A percentile compares a stretch with the other conserved stretches of the same genome.
phyloP scores from a whole-genome alignment of 2,888 invertebrate species.

The Tuta absoluta region DNA sequence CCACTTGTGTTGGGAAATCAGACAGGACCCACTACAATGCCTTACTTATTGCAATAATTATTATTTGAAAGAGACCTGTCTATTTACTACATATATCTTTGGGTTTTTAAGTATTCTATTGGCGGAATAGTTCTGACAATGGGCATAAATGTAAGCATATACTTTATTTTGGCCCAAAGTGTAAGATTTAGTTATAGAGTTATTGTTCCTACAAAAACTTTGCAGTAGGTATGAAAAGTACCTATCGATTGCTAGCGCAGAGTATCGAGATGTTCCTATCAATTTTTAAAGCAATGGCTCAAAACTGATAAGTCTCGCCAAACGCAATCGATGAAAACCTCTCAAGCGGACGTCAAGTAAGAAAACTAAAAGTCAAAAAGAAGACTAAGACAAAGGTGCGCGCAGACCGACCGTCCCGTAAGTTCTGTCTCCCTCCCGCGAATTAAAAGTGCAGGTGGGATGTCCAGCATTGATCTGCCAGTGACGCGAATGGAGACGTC shows the following conservation, averaged over 20 bases:
- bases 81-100: background rate
- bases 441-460: conserved; percentile 75
- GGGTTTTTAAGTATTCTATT: background rate
- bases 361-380: conserved; percentile 29
- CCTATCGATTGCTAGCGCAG: no score
- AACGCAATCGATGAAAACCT: conserved; percentile 10
- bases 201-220: no score
- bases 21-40: conserved; percentile 31
- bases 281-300: no score
- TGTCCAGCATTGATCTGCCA: conserved; percentile 78
- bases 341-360: background rate
- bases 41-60: conserved; percentile 29
- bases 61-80: background rate
- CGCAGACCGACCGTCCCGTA: conserved; percentile 32
- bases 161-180: no score
- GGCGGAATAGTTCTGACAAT: no score
- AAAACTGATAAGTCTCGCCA: no score
- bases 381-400: conserved; percentile 44
- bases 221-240: no score
- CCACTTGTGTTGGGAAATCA: conserved; percentile 51
- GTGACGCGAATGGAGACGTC: conserved; percentile 70
- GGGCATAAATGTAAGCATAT: no score
- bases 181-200: no score
- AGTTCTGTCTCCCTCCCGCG: conserved; percentile 38
- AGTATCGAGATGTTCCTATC: no score